A percentile compares a stretch with the other conserved stretches of the same genome.
These are phyloP conservation scores for Esperia sulphurella DNA, from an alignment of 2,888 invertebrate genomes.

Conservation along the genomic window DNA sequence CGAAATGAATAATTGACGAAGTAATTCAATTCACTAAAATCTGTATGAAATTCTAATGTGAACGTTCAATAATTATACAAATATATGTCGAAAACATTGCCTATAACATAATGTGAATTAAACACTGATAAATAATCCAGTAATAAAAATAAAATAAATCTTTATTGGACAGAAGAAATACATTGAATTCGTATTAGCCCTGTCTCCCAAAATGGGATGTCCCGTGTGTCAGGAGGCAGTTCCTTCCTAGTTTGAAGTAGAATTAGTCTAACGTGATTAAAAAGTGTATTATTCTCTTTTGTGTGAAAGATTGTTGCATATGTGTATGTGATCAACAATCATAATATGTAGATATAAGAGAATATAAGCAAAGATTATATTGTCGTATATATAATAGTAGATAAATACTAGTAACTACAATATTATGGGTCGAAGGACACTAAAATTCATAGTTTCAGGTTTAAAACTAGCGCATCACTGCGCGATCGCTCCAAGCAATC, in stretches of 20 bases:
- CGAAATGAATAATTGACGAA: background rate
- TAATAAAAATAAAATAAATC: no score
- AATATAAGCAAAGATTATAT: no score
- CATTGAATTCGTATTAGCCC: no score
- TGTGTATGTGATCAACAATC: no score
- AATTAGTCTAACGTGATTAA: no score
- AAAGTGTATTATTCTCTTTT: no score
- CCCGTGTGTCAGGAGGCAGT: no score
- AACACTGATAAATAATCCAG: no score
- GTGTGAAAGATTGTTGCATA: no score
- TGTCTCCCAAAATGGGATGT: no score
- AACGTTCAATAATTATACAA: background rate
- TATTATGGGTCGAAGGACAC: background rate
- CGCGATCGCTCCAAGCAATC: constrained; percentile 25
- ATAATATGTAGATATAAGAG: background rate
- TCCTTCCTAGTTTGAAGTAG: no score
- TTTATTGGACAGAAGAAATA: no score
- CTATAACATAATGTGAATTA: background rate
- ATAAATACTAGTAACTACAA: background rate
- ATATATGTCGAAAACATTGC: background rate
- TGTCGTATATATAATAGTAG: background rate
- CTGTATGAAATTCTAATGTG: constrained; percentile 10
- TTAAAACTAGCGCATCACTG: constrained; percentile 18
- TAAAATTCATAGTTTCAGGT: constrained; percentile 13
- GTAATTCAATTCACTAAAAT: constrained; percentile 9